Conservation (phyloP, 2,888 invertebrate species). For the Harpalus rufipes region DNA sequence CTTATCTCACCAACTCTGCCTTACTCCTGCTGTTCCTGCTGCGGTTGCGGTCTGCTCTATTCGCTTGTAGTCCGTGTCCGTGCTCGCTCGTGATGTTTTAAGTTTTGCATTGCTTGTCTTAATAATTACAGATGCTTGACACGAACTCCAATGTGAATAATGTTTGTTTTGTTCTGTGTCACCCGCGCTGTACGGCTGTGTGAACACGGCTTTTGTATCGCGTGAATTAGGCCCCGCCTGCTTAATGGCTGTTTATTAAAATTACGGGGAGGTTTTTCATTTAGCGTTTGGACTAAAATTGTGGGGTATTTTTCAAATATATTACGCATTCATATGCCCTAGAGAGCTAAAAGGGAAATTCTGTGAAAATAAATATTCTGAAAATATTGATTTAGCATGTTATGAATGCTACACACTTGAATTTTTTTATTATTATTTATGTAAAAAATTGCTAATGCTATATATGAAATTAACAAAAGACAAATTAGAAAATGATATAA, state of each 20-base stretch:
- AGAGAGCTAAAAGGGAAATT: too few relatives aligned
- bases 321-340: background rate
- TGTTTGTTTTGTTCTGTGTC: slow-evolving; percentile 42
- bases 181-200: slow-evolving; percentile 4
- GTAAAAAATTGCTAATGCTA: too few relatives aligned
- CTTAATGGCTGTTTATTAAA: slow-evolving; percentile 42
- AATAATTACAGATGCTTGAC: slow-evolving; percentile 52
- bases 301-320: slow-evolving; percentile 23
- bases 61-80: background rate
- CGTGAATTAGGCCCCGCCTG: slow-evolving; percentile 26
- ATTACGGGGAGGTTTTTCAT: slow-evolving; percentile 27
- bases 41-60: slow-evolving; percentile 5
- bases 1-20: slow-evolving; percentile 6
- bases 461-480: too few relatives aligned
- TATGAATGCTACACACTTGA: too few relatives aligned
- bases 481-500: too few relatives aligned
- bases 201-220: slow-evolving; percentile 43
- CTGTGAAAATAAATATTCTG: too few relatives aligned
- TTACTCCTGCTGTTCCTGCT: slow-evolving; percentile 20
- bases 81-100: slow-evolving; percentile 30
- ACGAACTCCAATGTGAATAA: slow-evolving; percentile 39
- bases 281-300: slow-evolving; percentile 7
- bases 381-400: too few relatives aligned
- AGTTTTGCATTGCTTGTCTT: slow-evolving; percentile 54
- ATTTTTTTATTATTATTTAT: too few relatives aligned